Percentiles rank a stretch among this genome's conserved stretches.
phyloP scores from a whole-genome alignment of 2,797 vertebrate genomes.

The Dipus sagitta region DNA sequence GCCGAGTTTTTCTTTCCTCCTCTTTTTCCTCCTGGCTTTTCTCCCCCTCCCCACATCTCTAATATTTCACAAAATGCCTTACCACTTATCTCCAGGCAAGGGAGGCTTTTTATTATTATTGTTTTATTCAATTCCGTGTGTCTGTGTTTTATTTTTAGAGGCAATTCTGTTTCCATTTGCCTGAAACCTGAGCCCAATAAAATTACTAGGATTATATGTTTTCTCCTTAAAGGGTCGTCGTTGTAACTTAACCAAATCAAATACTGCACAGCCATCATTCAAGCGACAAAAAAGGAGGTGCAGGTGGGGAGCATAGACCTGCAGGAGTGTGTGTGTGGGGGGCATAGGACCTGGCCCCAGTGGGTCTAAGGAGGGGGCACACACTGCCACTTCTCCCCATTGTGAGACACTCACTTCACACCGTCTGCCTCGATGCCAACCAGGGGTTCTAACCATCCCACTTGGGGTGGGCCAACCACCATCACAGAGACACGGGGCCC shows the following conservation, averaged over 20 bases:
- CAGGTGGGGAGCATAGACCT: background rate
- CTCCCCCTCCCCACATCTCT: background rate
- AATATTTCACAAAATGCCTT: constrained; percentile 64
- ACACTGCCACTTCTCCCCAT: background rate
- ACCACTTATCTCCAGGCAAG: constrained; percentile 64
- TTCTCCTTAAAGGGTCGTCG: constrained; percentile 63
- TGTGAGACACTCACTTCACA: background rate
- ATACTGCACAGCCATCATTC: background rate
- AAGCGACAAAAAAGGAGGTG: background rate
- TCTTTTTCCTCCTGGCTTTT: background rate
- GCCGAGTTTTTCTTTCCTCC: background rate
- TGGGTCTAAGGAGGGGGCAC: background rate
- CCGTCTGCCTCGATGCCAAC: constrained; percentile 46
- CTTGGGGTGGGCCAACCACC: constrained; percentile 42
- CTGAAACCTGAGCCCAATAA: constrained; percentile 65
- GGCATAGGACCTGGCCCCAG: fast-evolving
- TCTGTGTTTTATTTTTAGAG: constrained; percentile 74
- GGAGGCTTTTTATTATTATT: constrained; percentile 70
- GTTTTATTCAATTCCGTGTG: constrained; percentile 67
- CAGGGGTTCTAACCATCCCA: constrained; percentile 11
- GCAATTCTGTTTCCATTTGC: constrained; percentile 65
- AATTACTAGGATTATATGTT: constrained; percentile 65
- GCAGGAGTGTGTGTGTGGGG: fast-evolving
- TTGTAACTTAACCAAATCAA: constrained; percentile 72
- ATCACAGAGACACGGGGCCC: background rate